These are phyloP conservation scores for Eilema griseolum DNA, from an alignment of 2,888 invertebrate genomes.

Conservation along the genomic window DNA sequence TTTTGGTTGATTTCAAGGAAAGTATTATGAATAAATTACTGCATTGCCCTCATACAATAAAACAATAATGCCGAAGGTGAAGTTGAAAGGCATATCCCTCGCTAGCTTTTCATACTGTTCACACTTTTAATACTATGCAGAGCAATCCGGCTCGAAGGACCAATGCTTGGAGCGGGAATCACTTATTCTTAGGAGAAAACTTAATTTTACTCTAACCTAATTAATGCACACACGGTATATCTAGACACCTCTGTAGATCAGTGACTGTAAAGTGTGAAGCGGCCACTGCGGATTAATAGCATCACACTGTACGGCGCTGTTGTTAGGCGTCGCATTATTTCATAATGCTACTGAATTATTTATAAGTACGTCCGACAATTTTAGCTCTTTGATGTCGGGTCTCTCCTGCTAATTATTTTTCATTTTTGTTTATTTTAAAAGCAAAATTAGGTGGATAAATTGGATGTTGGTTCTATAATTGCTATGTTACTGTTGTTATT, in stretches of 20 bases:
- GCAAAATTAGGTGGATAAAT: not conserved
- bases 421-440: not conserved
- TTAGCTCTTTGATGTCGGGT: constrained; percentile 10
- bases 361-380: not conserved
- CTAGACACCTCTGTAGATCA: not conserved
- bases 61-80: no score
- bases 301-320: not conserved
- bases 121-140: no score
- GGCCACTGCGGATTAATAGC: not conserved
- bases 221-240: not conserved
- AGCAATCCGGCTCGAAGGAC: no score
- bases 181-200: no score
- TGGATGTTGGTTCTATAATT: not conserved
- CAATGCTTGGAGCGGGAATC: no score
- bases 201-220: no score
- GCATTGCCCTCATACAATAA: no score
- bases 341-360: not conserved
- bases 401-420: not conserved
- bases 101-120: no score
- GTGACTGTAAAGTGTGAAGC: not conserved
- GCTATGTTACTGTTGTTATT: not conserved
- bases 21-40: no score
- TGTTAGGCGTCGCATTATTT: not conserved
- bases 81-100: no score
- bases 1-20: no score